Evolutionary conservation across 2,113 vertebrate genomes (phyloP).

Genomic region (Spermophilus dauricus): DNA sequence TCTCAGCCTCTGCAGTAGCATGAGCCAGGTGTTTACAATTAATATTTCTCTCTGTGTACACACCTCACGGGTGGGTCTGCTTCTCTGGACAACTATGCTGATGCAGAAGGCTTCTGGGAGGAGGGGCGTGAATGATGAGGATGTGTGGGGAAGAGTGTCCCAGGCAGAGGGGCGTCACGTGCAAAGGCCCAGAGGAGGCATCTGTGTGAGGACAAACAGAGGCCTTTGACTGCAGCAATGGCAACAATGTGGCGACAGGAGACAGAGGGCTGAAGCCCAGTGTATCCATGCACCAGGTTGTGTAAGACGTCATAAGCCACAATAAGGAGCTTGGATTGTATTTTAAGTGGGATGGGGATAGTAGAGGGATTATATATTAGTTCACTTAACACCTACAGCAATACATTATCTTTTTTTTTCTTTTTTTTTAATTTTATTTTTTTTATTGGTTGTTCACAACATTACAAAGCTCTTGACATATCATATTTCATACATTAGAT

Average conservation of each 20-base stretch:
- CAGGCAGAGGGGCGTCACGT: neutral
- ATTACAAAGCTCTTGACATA: too few relatives aligned
- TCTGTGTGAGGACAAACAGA: too few relatives aligned
- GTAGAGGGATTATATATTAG: neutral
- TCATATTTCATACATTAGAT: too few relatives aligned
- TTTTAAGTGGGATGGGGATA: neutral
- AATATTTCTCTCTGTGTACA: too few relatives aligned
- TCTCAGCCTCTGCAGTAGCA: too few relatives aligned
- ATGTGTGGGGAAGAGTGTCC: neutral
- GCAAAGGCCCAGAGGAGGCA: fast-evolving
- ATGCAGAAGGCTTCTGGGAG: neutral
- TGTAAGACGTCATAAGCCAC: neutral
- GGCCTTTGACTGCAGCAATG: neutral
- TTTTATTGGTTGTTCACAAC: too few relatives aligned
- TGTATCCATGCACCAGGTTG: neutral
- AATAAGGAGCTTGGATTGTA: neutral
- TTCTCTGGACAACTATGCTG: neutral
- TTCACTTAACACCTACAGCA: neutral
- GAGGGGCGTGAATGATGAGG: neutral
- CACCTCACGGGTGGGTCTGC: neutral
- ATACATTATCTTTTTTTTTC: too few relatives aligned
- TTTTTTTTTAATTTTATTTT: too few relatives aligned
- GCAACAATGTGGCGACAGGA: fast-evolving
- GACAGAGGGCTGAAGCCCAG: fast-evolving
- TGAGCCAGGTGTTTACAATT: neutral